Base-by-base conservation (phyloP, 2,113 vertebrate genomes). In the Notiomystis cincta region DNA sequence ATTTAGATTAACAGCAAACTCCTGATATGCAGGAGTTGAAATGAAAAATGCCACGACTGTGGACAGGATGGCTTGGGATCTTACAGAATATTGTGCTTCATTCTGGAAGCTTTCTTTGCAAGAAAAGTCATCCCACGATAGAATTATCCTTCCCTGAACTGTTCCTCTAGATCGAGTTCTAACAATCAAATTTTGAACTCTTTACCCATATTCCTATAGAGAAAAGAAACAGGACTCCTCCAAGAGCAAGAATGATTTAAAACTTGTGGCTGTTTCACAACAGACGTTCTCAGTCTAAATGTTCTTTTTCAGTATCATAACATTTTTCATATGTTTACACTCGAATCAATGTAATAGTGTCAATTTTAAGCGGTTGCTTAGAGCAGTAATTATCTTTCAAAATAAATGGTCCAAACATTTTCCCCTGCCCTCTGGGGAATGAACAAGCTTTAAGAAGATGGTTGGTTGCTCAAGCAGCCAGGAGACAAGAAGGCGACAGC, bases 291-390 rank as follows among this genome's bases (percentile, higher is more conserved):
- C 75, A 84, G 72, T 22, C 70, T 56, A 62, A 90, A 72, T 48
- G 61, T 53, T 95, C 65, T 87, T 94, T 82, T 82, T 76, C 78
- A 76, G 15, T 64, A 91, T 23, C 22, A 6, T 37, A 87, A 60
- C 48, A 37, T 61, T 82, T 91, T 93, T 72, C 90, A 65, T 75
- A 94, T 91, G 82, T 79, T 96, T 93, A 80, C n/a, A 51, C 53
- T 93, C 4, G 0, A 79, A 84, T 79, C 57, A 71, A 40, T 64
- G 44, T 23, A 87, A 75, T 7, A 82, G 56, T n/a, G 57, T 87
- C 33, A 87, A 60, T 67, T 89, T 57, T 54, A 95, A 96, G 58
- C 6, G 11, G 11, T 24, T 91, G 70, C 82, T 94, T 57, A 82
- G 7, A 97, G 95, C 82, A 95, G 56, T 71, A 88, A 76, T 79